A percentile compares a stretch with the other conserved stretches of the same genome.
Conservation (phyloP, 1,140 invertebrate genomes). For the Medauroidea extradentata region DNA sequence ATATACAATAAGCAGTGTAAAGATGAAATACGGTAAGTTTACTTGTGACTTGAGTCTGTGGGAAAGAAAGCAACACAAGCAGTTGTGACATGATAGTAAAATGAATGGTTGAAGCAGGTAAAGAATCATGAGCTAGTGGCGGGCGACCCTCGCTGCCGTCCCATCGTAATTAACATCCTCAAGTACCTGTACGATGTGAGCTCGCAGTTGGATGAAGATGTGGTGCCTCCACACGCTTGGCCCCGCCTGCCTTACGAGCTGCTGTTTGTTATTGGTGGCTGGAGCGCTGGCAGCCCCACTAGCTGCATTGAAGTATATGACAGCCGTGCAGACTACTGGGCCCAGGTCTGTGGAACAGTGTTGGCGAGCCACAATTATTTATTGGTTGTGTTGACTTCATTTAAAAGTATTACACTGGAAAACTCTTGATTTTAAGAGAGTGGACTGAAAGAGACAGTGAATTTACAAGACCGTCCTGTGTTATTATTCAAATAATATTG, state of each 20-base stretch:
- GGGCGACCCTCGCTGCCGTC: background rate
- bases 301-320: slow-evolving; percentile 77
- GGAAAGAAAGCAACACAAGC: too few relatives aligned
- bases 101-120: too few relatives aligned
- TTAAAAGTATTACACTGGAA: too few relatives aligned
- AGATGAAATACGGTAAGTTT: too few relatives aligned
- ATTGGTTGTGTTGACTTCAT: too few relatives aligned
- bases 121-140: background rate
- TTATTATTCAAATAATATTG: too few relatives aligned
- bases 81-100: too few relatives aligned
- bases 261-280: slow-evolving; percentile 69
- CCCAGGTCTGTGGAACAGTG: background rate
- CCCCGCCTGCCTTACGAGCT: slow-evolving; percentile 65
- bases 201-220: slow-evolving; percentile 49
- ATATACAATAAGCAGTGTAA: too few relatives aligned
- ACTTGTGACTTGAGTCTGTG: slow-evolving; percentile 25
- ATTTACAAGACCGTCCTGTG: too few relatives aligned
- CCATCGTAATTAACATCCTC: slow-evolving; percentile 33
- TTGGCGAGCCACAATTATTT: too few relatives aligned
- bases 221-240: slow-evolving; percentile 52
- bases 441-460: too few relatives aligned
- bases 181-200: slow-evolving; percentile 58
- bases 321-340: slow-evolving; percentile 57
- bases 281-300: slow-evolving; percentile 73
- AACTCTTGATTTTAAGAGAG: too few relatives aligned